A percentile compares a stretch with the other conserved stretches of the same genome.
phyloP scores from a whole-genome alignment of 2,113 vertebrate species.

The Thamnaconus septentrionalis region DNA sequence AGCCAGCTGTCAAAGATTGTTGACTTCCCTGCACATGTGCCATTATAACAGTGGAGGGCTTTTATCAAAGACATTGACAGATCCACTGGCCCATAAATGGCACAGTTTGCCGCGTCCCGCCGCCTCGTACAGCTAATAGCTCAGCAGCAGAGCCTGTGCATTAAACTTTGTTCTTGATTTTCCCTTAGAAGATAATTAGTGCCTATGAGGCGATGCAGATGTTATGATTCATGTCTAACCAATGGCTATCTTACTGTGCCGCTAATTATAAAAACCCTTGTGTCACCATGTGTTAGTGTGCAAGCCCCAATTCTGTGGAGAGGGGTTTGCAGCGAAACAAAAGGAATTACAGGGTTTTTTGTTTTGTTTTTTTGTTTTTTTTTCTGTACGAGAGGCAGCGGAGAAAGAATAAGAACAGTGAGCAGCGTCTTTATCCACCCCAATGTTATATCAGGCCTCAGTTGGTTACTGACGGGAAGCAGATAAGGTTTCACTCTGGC shows the following conservation, averaged over 20 bases:
- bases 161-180: conserved; percentile 4
- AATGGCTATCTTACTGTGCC: conserved; percentile 22
- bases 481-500: conserved; percentile 71
- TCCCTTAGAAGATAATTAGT: conserved; percentile 42
- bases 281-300: conserved; percentile 10
- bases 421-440: conserved; percentile 53
- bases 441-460: conserved; percentile 48
- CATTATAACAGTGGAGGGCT: too few relatives aligned
- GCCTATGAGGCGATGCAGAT: conserved; percentile 22
- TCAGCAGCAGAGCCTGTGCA: too few relatives aligned
- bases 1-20: too few relatives aligned
- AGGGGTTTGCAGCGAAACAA: neutral
- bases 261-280: conserved; percentile 31
- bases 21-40: too few relatives aligned
- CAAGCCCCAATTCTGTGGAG: conserved; percentile 20
- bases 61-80: too few relatives aligned
- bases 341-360: conserved; percentile 12
- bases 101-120: too few relatives aligned
- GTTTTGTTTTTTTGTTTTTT: too few relatives aligned
- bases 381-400: conserved; percentile 23
- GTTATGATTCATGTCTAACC: conserved; percentile 44
- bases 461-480: conserved; percentile 67
- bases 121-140: too few relatives aligned
- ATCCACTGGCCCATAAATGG: too few relatives aligned
- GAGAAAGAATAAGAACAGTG: conserved; percentile 19